Conservation (phyloP, 2,113 vertebrate genomes). For the Epinephelus fuscoguttatus region DNA sequence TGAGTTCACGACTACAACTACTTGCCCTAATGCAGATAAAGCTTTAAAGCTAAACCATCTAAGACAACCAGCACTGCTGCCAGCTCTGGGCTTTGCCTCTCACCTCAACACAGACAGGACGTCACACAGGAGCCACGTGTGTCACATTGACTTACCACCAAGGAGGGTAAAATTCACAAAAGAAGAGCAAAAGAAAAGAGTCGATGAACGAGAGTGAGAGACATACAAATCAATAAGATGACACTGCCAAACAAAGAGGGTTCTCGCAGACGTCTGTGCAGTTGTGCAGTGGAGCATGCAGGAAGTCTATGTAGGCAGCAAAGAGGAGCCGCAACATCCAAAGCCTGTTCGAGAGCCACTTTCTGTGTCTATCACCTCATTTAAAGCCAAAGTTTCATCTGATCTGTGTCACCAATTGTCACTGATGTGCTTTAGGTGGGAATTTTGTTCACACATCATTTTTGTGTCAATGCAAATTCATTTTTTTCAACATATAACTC, state of each 20-base stretch:
- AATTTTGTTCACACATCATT: not conserved
- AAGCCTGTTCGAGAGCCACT: constrained; percentile 16
- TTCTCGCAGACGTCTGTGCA: constrained; percentile 45
- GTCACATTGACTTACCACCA: constrained; percentile 66
- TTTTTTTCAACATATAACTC: not conserved
- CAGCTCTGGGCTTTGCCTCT: constrained; percentile 49
- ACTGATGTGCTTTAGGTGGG: not conserved
- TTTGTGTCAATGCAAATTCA: not conserved
- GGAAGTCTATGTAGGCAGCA: constrained; percentile 18
- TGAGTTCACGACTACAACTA: constrained; percentile 26
- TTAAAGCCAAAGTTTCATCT: constrained; percentile 11
- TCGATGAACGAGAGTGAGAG: constrained; percentile 46
- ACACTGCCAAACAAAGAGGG: constrained; percentile 58
- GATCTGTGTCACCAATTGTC: not conserved
- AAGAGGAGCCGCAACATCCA: constrained; percentile 13
- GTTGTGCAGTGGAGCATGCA: constrained; percentile 50
- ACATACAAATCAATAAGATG: constrained; percentile 62
- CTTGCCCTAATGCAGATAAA: constrained; percentile 29
- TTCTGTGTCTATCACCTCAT: constrained; percentile 11
- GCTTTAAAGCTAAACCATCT: constrained; percentile 42
- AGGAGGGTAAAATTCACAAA: constrained; percentile 58
- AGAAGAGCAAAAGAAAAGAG: constrained; percentile 48
- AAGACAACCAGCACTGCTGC: constrained; percentile 50
- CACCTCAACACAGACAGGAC: constrained; percentile 52
- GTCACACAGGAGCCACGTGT: constrained; percentile 39